Evolutionary conservation across 1,140 invertebrate genomes (phyloP).

Genomic region (Nephotettix cincticeps): DNA sequence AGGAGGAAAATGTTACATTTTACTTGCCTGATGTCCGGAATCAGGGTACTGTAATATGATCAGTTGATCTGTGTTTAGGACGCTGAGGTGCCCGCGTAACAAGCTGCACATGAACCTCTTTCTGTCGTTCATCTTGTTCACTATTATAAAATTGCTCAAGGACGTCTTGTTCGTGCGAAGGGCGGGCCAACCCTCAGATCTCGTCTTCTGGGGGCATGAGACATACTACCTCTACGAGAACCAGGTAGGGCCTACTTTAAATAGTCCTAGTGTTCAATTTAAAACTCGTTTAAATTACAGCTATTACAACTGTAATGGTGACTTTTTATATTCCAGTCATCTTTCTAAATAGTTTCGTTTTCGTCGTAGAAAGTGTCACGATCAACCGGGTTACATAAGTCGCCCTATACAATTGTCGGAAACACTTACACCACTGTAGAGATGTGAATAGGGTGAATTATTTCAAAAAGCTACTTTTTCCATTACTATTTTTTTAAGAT

Average conservation of each 20-base stretch:
- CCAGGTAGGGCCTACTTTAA: background rate
- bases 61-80: conserved; percentile 47
- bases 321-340: too few species aligned
- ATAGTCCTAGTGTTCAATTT: too few species aligned
- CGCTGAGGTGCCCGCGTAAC: conserved; percentile 64
- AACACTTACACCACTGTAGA: too few species aligned
- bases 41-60: background rate
- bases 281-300: too few species aligned
- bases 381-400: too few species aligned
- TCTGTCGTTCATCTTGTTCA: conserved; percentile 63
- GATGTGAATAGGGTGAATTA: too few species aligned
- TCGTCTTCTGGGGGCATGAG: conserved; percentile 45
- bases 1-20: background rate
- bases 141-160: conserved; percentile 59
- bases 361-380: too few species aligned
- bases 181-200: conserved; percentile 51
- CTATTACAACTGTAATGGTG: too few species aligned
- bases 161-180: conserved; percentile 59
- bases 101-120: conserved; percentile 68
- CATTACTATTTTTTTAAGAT: too few species aligned
- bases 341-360: too few species aligned
- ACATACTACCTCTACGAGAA: background rate
- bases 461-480: too few species aligned
- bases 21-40: background rate
- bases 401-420: too few species aligned